Evolutionary conservation across 2,797 vertebrate species (phyloP).

Genomic region (Rachycentron canadum): DNA sequence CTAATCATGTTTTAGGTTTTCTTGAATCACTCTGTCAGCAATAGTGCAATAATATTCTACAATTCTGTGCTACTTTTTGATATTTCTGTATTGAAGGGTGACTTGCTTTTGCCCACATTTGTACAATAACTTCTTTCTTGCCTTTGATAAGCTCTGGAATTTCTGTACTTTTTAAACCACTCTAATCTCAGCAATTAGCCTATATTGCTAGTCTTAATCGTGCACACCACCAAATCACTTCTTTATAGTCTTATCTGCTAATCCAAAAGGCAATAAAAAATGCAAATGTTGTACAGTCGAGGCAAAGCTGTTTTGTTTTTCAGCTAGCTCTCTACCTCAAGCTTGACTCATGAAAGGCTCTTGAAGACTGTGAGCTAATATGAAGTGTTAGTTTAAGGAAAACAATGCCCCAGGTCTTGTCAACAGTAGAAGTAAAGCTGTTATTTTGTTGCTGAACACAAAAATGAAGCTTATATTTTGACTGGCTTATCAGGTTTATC

Average conservation of each 20-base stretch:
- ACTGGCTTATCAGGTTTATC: conserved; percentile 31
- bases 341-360: conserved; percentile 1
- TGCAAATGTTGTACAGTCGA: background rate
- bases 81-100: background rate
- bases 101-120: conserved; percentile 15
- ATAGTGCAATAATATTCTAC: background rate
- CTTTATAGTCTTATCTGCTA: background rate
- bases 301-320: conserved; percentile 15
- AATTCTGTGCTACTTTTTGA: background rate
- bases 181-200: conserved; percentile 43
- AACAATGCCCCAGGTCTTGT: background rate
- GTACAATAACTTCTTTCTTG: conserved; percentile 48
- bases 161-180: conserved; percentile 29
- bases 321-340: background rate
- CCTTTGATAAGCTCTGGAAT: conserved; percentile 34
- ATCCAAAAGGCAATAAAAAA: conserved; percentile 2
- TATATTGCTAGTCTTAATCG: conserved; percentile 2
- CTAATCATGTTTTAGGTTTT: background rate
- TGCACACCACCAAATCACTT: background rate
- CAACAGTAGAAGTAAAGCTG: background rate
- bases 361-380: background rate
- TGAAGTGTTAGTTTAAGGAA: background rate
- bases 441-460: conserved; percentile 25
- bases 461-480: conserved; percentile 13
- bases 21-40: background rate